A percentile compares a stretch with the other conserved stretches of the same genome.
Conservation (phyloP, 2,113 vertebrate species). For the Rynchops niger region DNA sequence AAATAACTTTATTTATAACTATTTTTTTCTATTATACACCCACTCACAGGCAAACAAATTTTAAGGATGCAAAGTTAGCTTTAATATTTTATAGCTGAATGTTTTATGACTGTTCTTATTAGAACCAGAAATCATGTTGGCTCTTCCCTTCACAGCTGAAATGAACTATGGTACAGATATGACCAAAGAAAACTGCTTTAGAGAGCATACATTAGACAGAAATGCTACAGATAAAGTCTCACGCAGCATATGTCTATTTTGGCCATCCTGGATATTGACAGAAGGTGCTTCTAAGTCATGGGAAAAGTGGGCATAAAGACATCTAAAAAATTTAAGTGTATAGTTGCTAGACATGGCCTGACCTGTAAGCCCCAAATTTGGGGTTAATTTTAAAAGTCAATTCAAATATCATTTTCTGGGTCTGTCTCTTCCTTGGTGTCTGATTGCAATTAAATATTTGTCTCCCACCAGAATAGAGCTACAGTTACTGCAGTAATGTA, state of each 20-base stretch:
- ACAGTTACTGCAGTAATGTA: neutral
- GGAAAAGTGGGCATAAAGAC: neutral
- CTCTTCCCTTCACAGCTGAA: neutral
- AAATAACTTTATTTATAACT: neutral
- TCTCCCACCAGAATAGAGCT: neutral
- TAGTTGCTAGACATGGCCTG: neutral
- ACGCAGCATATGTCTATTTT: neutral
- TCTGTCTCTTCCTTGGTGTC: neutral
- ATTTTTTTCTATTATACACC: neutral
- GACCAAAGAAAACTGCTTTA: neutral
- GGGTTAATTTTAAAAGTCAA: neutral
- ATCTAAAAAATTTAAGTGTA: neutral
- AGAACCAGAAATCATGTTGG: neutral
- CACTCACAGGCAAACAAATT: neutral
- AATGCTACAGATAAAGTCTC: neutral
- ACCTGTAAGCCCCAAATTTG: neutral
- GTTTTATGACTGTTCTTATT: neutral
- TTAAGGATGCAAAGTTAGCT: neutral
- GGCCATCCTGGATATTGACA: neutral
- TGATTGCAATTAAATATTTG: constrained; percentile 35
- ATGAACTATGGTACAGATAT: neutral
- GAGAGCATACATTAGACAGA: neutral
- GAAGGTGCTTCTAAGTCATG: neutral
- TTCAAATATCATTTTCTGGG: neutral
- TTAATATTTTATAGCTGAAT: neutral